phyloP scores from a whole-genome alignment of 2,797 vertebrate genomes.

The Enteromius treurensis region DNA sequence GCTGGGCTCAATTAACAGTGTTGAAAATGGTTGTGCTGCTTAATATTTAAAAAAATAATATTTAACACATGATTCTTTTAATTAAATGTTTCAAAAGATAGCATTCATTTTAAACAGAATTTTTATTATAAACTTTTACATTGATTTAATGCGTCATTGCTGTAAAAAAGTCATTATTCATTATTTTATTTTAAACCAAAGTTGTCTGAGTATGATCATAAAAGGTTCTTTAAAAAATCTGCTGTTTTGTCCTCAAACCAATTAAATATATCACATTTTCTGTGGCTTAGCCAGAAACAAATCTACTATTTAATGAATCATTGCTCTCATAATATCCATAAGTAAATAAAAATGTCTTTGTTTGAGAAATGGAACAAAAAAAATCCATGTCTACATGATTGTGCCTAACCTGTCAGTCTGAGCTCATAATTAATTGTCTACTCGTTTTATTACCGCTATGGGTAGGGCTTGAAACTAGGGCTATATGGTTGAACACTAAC shows the following conservation, averaged over 20 bases:
- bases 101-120: background rate
- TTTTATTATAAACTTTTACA: background rate
- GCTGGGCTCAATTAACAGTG: background rate
- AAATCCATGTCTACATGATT: background rate
- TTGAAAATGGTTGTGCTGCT: background rate
- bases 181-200: background rate
- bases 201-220: background rate
- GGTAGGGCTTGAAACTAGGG: no score
- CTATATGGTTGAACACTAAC: background rate
- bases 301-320: background rate
- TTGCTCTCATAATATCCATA: background rate
- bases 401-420: background rate
- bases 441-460: background rate
- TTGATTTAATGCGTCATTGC: background rate
- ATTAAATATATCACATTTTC: background rate
- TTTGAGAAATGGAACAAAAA: background rate
- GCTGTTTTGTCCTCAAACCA: background rate
- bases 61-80: background rate
- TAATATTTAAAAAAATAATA: background rate
- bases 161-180: background rate
- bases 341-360: background rate
- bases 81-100: background rate
- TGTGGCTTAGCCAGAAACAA: background rate
- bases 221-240: background rate
- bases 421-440: conserved; percentile 1